Base-by-base conservation (phyloP, 1,140 invertebrate genomes). In the Macrocentrus cingulum region DNA sequence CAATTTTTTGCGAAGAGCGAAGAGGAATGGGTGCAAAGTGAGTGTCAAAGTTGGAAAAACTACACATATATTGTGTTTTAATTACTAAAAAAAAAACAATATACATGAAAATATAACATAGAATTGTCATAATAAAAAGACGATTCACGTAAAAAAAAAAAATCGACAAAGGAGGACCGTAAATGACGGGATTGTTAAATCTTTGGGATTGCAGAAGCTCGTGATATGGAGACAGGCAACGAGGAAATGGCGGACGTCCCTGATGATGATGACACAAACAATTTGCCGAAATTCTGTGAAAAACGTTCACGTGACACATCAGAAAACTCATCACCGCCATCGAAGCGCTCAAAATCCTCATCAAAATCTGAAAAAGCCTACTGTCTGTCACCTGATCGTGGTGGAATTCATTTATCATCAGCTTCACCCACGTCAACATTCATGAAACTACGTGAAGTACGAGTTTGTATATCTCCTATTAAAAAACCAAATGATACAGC, bases 181-280 rank as follows among this genome's bases (percentile, higher is more conserved):
- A 9, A 71, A 72, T 72, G 66, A 72, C 66, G 63, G 59, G 62
- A 54, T 70, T 66, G 65, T 67, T 72, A 67, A 60, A 74, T 73
- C 65, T 71, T 77, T 77, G 75, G 62, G 70, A 75, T 79, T 77
- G 66, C 74, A 79, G 77, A 76, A 64, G 51, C 60, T 59, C 67
- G 56, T 73, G 65, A 64, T 59, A 66, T 56, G 64, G 70, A 67
- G 53, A 69, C 56, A 68, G 66, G 60, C 60, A 69, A 65, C 60
- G 65, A 62, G 59, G 66, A 71, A 69, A 65, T 65, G 39, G 66
- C 65, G 58, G 65, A 65, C 61, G 58, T 61, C 42, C 51, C 63
- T 41, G 66, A 59, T 48, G 20, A 49, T 13, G 57, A 60, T 44
- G 56, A 58, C 20, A 62, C 42, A 18, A 64, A 56, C 53, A 37